Conservation (phyloP, 2,888 invertebrate genomes). For the Plebejus argus region DNA sequence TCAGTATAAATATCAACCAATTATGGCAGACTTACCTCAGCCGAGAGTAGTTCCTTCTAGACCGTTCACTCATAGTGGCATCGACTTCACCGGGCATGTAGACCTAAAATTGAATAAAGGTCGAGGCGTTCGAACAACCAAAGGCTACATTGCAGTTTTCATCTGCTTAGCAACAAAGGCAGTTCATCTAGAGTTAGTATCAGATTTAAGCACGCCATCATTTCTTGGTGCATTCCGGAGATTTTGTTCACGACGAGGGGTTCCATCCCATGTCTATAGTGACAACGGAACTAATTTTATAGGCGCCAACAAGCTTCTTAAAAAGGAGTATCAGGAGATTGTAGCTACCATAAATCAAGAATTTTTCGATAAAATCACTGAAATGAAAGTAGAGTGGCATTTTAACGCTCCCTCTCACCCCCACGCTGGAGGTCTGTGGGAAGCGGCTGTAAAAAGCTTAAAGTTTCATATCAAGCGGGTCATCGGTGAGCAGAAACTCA, state of each 20-base stretch:
- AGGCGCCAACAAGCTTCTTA: conserved; percentile 18
- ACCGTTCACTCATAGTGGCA: background rate
- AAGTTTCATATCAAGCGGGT: too few relatives aligned
- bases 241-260: conserved; percentile 26
- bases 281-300: conserved; percentile 22
- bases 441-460: too few relatives aligned
- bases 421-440: too few relatives aligned
- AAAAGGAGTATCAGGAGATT: conserved; percentile 27
- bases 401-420: too few relatives aligned
- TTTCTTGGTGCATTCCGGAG: conserved; percentile 25
- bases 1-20: background rate
- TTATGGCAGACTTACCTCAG: conserved; percentile 20
- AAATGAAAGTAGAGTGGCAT: too few relatives aligned
- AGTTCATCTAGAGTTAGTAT: conserved; percentile 21
- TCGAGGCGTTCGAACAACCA: background rate
- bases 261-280: conserved; percentile 21
- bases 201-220: conserved; percentile 25
- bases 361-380: too few relatives aligned
- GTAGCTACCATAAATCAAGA: conserved; percentile 24
- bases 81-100: conserved; percentile 14
- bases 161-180: conserved; percentile 23
- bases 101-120: conserved; percentile 14
- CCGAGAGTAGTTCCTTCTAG: conserved; percentile 15
- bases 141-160: conserved; percentile 29
- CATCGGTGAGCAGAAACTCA: too few relatives aligned